Evolutionary conservation across 1,140 invertebrate species (phyloP), one percentile per base, ranked within the genome.

Genomic region (Zaprionus nigranus): DNA sequence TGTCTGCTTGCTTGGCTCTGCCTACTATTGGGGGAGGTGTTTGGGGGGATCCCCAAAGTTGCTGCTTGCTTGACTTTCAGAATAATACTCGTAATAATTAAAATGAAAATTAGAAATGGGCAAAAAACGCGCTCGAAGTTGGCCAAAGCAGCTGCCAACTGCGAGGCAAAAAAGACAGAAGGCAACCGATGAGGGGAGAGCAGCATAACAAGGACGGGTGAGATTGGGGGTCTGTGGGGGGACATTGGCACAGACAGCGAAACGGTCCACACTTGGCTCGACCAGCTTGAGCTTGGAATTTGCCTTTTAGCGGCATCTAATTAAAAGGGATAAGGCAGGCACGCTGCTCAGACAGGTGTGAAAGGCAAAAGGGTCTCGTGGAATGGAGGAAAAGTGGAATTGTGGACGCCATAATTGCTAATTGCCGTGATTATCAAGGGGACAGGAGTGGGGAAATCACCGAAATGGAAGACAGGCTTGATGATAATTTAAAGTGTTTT

Each of bases 1-100:
- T 65, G 63, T 64, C 64, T 57, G 66, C 36, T 38, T 43, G 17
- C 46, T 46, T 51, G 58, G 17, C 38, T 30, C 30, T 66, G 49
- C 63, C 56, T 51, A 68, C 30, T 53, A 68, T 54, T 62, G 59
- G 53, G 30, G n/a, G 38, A 4, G 17, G 6, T 22, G 20, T 3
- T 36, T 40, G 17, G 38, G 28, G 69, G 68, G 72, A 60, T 69
- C 51, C 43, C 74, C 67, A 84, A 90, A 66, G 79, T 81, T 87
- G 78, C 80, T 81, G 78, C 81, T 81, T 74, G 86, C 84, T 84
- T 88, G 84, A 84, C 79, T 88, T 84, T 74, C 78, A 73, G 81
- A 81, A 88, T 84, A 90, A 88, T 88, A 83, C 74, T 83, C 66
- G 84, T 80, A 84, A 88, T 88, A 88, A 88, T 88, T 88, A 88